Conservation (phyloP, 2,797 vertebrate genomes). For the Hydrocynus forskahlii region DNA sequence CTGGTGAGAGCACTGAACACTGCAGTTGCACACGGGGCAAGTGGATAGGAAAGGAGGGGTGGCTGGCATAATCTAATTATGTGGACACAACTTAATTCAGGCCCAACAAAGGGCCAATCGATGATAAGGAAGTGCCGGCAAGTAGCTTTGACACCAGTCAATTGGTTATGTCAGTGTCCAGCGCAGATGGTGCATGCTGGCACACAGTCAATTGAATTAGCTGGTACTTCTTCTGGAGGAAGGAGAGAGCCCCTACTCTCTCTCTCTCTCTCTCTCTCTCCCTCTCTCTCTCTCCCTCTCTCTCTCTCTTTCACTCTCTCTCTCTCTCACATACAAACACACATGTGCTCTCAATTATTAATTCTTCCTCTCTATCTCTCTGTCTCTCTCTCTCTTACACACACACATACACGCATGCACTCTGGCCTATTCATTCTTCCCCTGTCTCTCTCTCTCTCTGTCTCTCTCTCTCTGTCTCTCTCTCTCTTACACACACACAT, state of each 20-base stretch:
- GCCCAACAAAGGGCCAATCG: slow-evolving; percentile 57
- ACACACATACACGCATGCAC: too few species aligned
- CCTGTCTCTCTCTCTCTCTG: not conserved
- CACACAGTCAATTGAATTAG: slow-evolving; percentile 53
- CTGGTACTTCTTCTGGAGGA: slow-evolving; percentile 26
- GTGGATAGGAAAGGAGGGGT: slow-evolving; percentile 28
- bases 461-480: too few species aligned
- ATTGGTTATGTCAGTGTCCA: slow-evolving; percentile 59
- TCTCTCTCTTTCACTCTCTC: not conserved
- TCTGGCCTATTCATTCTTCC: not conserved
- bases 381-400: slow-evolving; percentile 22
- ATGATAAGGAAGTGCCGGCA: slow-evolving; percentile 57
- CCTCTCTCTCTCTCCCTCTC: slow-evolving; percentile 1
- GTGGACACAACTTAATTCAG: slow-evolving; percentile 56
- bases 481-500: too few species aligned
- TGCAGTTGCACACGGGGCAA: slow-evolving; percentile 12
- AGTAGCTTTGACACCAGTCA: slow-evolving; percentile 59
- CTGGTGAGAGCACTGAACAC: slow-evolving; percentile 41
- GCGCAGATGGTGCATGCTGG: slow-evolving; percentile 47
- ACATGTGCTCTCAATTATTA: not conserved
- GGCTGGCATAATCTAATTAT: slow-evolving; percentile 60
- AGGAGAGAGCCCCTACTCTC: slow-evolving; percentile 5
- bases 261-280: slow-evolving; percentile 6
- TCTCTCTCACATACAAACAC: not conserved
- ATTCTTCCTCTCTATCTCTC: slow-evolving; percentile 13